Base-by-base conservation (phyloP, 2,888 invertebrate species). In the Agrotis puta region DNA sequence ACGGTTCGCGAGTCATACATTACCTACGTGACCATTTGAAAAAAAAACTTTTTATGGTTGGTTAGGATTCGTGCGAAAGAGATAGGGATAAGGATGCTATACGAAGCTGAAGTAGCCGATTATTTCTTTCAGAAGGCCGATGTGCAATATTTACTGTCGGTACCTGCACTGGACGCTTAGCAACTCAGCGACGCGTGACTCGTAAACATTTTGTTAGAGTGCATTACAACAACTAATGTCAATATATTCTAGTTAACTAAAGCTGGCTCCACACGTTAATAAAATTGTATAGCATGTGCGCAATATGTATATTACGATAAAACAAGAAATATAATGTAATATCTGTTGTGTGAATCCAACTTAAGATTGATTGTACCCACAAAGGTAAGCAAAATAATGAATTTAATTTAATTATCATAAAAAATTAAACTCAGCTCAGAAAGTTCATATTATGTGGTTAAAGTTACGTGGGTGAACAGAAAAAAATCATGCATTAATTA, bases 151-250 rank as follows among this genome's bases (percentile, higher is more conserved):
- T 39, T 39, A 39, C 11, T 39, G 39, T 39, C 5, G 1, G 33
- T 5, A 1, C 39, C 39, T 39, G 39, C 11, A 27, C 13, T 56
- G 45, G 16, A 24, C 57, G 47, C 62, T 48, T 57, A 39, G 61
- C 57, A 39, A 33, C 20, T 16, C 22, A 22, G 33, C 24, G 18
- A 53, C 3, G 59, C 14, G 18, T 57, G 7, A 43, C 13, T 48
- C 53, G 43, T 18, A 39, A 48, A n/a, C 0, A n/a, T 47, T 56
- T 50, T 20, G 53, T 54, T 48, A 45, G 7, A 33, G 50, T 45
- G 64, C 24, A 18, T 24, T 27, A 66, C 39, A 59, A 51, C 13
- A 54, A 71, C 18, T 45, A 64, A 48, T 16, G 14, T 51, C 24
- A 24, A 20, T n/a, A 62, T 51, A 18, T 54, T 33, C 18, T 39